Base-by-base conservation (phyloP, 1,140 invertebrate genomes). In the Drosophila pruinosa region DNA sequence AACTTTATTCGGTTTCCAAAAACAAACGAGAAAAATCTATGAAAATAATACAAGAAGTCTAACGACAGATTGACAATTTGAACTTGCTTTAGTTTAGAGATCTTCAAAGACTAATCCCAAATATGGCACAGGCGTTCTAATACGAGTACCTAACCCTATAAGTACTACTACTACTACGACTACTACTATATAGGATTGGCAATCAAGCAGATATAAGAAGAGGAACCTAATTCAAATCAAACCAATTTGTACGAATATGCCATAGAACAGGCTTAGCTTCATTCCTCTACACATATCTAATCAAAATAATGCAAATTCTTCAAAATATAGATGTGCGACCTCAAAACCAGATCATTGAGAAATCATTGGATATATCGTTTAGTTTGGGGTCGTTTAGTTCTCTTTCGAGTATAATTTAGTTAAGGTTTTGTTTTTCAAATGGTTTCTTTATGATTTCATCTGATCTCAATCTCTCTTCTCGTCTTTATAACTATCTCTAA, bases 1-100 rank as follows among this genome's bases (percentile, higher is more conserved):
- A 78, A 80, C 68, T 77, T 75, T 74, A 78, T 80, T 78, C 78
- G 78, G 78, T 80, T 80, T 80, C 78, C 52, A 68, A 45, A 58
- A 72, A 52, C 12, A 58, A 31, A 24, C 15, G 22, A 50, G 36
- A 14, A 63, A 52, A 48, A 14, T 47, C 59, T 63, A 41, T 43
- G 28, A 76, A 53, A 31, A 45, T 38, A 43, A 41, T 2, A 41
- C 7, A 41, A 17, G 21, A 22, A 21, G 19, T 63, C 21, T 64
- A 50, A 50, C 53, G 52, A 57, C 26, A 28, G 28, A 57, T 34
- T 47, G 7, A 31, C n/a, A 57, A 65, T 43, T 65, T 50, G 14
- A 52, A 71, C 10, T 67, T 58, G 69, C 52, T 67, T 72, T 58
- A 58, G 58, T 38, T 64, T 64, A 64, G 59, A 47, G 41, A 39